Percentiles rank a stretch among this genome's conserved stretches.
These are phyloP conservation scores for Sylvicola cinctus DNA, from an alignment of 2,888 invertebrate species.

Conservation along the genomic window DNA sequence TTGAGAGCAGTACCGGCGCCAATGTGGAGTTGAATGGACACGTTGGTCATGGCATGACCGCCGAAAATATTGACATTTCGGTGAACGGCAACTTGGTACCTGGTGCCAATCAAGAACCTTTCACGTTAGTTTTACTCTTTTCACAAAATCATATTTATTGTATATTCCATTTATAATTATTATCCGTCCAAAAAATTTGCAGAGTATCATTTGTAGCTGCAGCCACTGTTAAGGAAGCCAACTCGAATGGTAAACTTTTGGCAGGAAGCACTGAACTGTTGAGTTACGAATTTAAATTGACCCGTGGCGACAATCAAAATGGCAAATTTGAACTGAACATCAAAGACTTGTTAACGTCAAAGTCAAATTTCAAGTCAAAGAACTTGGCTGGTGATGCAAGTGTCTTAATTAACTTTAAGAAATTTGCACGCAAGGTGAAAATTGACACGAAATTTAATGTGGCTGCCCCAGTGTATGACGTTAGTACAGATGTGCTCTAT, in stretches of 20 bases:
- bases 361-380: constrained; percentile 33
- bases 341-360: constrained; percentile 36
- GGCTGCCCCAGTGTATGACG: constrained; percentile 35
- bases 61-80: constrained; percentile 17
- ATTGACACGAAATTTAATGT: constrained; percentile 38
- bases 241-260: constrained; percentile 22
- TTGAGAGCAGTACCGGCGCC: constrained; percentile 19
- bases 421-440: constrained; percentile 37
- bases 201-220: constrained; percentile 11
- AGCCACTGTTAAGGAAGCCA: constrained; percentile 20
- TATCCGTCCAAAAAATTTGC: constrained; percentile 12
- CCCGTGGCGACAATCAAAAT: constrained; percentile 23
- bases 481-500: constrained; percentile 39
- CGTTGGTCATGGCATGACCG: constrained; percentile 15
- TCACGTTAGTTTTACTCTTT: constrained; percentile 5
- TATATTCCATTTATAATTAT: background rate
- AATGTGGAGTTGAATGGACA: constrained; percentile 17
- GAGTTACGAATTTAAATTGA: constrained; percentile 14
- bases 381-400: constrained; percentile 32
- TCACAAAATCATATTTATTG: background rate
- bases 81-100: constrained; percentile 16
- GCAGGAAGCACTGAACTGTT: constrained; percentile 12
- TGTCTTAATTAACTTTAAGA: constrained; percentile 16
- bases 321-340: constrained; percentile 32
- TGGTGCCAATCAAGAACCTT: constrained; percentile 14